Evolutionary conservation across 2,888 invertebrate species (phyloP).

Genomic region (Tetanocera ferruginea): DNA sequence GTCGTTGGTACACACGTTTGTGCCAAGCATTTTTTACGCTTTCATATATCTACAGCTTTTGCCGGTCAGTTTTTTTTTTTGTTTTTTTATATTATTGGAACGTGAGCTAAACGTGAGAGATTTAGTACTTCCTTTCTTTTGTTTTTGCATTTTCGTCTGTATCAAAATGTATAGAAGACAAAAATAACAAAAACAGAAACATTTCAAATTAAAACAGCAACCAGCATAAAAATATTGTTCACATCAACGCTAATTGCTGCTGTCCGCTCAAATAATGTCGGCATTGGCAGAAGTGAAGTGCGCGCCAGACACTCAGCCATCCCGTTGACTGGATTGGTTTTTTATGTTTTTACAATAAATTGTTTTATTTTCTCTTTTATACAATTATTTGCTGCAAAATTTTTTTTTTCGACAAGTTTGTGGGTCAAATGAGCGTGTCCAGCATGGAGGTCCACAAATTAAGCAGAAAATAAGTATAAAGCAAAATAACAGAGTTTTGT

Average conservation of each 20-base stretch:
- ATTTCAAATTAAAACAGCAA: not conserved
- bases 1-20: slow-evolving; percentile 16
- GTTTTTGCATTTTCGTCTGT: not conserved
- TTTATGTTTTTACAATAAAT: slow-evolving; percentile 13
- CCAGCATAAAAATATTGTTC: not conserved
- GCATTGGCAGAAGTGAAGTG: not conserved
- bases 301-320: not conserved
- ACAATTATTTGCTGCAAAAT: not conserved
- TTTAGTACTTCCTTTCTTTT: slow-evolving; percentile 28
- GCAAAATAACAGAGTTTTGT: not conserved
- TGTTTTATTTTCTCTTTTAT: not conserved
- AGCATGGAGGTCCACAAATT: not conserved
- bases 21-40: not conserved
- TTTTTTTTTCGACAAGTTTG: not conserved
- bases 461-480: not conserved
- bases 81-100: no score
- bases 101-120: slow-evolving; percentile 22
- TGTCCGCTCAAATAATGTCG: not conserved
- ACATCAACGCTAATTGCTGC: slow-evolving; percentile 17
- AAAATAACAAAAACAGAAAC: not conserved
- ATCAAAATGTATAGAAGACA: not conserved
- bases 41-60: not conserved
- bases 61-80: not conserved
- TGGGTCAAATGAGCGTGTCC: not conserved
- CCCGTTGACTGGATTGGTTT: not conserved